These are phyloP conservation scores for Pachyrhynchus sulphureomaculatus DNA, from an alignment of 1,140 invertebrate genomes.

Conservation along the genomic window DNA sequence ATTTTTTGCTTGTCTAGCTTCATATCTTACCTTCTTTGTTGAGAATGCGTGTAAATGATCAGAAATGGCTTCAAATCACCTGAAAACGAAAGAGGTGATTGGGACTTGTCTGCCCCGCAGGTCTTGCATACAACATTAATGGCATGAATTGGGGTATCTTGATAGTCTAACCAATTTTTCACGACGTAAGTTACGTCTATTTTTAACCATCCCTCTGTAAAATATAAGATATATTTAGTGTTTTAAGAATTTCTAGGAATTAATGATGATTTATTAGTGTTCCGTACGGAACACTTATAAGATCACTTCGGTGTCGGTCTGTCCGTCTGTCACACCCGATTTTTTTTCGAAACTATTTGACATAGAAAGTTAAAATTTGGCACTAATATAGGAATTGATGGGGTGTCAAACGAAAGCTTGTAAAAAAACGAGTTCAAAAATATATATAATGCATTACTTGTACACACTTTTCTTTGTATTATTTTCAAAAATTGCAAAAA, in stretches of 20 bases:
- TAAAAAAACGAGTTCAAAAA: too few relatives aligned
- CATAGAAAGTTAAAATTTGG: too few relatives aligned
- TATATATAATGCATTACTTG: too few relatives aligned
- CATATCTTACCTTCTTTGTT: slow-evolving; percentile 47
- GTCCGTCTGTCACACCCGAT: too few relatives aligned
- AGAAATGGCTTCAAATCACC: slow-evolving; percentile 70
- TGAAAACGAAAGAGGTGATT: slow-evolving; percentile 63
- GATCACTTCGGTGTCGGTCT: too few relatives aligned
- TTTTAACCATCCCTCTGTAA: slow-evolving; percentile 76
- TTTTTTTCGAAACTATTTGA: too few relatives aligned
- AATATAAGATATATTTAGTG: slow-evolving; percentile 6
- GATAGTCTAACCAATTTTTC: slow-evolving; percentile 69
- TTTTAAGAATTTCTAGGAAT: not conserved
- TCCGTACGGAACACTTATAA: too few relatives aligned
- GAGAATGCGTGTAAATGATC: slow-evolving; percentile 67
- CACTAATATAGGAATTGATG: too few relatives aligned
- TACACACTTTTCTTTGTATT: too few relatives aligned
- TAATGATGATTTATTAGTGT: not conserved
- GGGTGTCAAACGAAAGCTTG: too few relatives aligned
- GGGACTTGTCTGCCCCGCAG: slow-evolving; percentile 64
- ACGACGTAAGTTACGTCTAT: slow-evolving; percentile 73
- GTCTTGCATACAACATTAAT: slow-evolving; percentile 75
- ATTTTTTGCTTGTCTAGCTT: too few relatives aligned
- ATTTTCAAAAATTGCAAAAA: too few relatives aligned
- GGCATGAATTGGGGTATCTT: slow-evolving; percentile 62